These are phyloP conservation scores for Girardinus metallicus DNA, from an alignment of 2,797 vertebrate genomes.

Conservation along the genomic window DNA sequence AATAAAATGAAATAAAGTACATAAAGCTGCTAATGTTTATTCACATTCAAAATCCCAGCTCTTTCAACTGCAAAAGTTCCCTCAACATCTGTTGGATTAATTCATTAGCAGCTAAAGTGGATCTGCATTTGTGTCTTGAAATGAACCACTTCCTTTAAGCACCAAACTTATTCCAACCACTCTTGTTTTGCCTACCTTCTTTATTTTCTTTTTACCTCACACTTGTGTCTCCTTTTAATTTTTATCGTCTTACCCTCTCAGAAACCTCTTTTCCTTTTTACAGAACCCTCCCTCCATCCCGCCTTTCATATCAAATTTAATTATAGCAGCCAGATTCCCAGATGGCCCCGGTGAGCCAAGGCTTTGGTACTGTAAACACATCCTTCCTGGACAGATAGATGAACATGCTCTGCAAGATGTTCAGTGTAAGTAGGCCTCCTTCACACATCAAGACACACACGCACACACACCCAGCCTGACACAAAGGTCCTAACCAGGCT, in stretches of 20 bases:
- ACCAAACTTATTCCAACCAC: constrained; percentile 10
- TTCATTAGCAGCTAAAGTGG: constrained; percentile 37
- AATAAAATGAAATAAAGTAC: not conserved
- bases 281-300: constrained; percentile 20
- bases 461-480: constrained; percentile 31
- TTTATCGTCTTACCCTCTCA: not conserved
- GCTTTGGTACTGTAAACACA: constrained; percentile 57
- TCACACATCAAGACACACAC: constrained; percentile 23
- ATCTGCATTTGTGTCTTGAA: constrained; percentile 18
- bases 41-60: constrained; percentile 5
- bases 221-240: constrained; percentile 8
- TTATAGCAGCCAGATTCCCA: constrained; percentile 70
- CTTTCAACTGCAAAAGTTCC: constrained; percentile 24
- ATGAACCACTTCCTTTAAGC: constrained; percentile 36
- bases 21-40: constrained; percentile 12
- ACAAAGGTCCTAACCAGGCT: constrained; percentile 39
- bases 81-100: constrained; percentile 53
- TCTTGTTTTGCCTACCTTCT: constrained; percentile 15
- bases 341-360: constrained; percentile 67
- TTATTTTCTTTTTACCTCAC: constrained; percentile 11
- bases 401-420: constrained; percentile 41
- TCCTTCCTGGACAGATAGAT: constrained; percentile 60
- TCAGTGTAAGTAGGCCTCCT: constrained; percentile 19
- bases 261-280: constrained; percentile 10
- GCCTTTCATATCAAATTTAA: constrained; percentile 67